These are phyloP conservation scores for Smutsia temminckii DNA, from an alignment of 2,797 vertebrate species.

Conservation along the genomic window DNA sequence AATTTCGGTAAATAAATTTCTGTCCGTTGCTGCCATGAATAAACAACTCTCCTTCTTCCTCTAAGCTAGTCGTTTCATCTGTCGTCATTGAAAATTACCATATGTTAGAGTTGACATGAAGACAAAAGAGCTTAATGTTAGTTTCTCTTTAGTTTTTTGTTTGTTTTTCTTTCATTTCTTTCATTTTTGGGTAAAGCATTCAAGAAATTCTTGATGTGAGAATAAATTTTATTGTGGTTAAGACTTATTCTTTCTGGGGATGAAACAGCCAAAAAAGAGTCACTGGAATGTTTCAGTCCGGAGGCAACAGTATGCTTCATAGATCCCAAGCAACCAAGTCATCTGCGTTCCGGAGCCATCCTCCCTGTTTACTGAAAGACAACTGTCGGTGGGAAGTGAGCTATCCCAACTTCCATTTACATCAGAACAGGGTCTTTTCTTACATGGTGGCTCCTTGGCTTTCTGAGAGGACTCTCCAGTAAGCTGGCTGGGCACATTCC, in stretches of 20 bases:
- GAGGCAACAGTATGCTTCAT: not conserved
- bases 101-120: not conserved
- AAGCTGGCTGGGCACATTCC: not conserved
- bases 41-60: conserved; percentile 17
- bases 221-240: conserved; percentile 17
- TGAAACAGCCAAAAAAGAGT: not conserved
- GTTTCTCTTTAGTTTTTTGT: not conserved
- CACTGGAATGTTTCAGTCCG: not conserved
- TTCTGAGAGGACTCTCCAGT: not conserved
- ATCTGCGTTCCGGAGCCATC: not conserved
- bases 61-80: not conserved
- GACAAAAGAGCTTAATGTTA: not conserved
- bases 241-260: not conserved
- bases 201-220: not conserved
- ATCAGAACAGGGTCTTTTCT: not conserved
- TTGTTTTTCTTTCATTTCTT: not conserved
- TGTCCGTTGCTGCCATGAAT: not conserved
- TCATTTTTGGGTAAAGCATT: conserved; percentile 19
- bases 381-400: not conserved
- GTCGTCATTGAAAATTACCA: not conserved
- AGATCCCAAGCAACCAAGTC: not conserved
- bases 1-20: not conserved
- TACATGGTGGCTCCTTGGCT: not conserved
- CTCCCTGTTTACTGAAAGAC: not conserved
- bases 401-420: not conserved